These are phyloP conservation scores for Bombyx mandarina DNA, from an alignment of 1,140 invertebrate species.

Conservation along the genomic window DNA sequence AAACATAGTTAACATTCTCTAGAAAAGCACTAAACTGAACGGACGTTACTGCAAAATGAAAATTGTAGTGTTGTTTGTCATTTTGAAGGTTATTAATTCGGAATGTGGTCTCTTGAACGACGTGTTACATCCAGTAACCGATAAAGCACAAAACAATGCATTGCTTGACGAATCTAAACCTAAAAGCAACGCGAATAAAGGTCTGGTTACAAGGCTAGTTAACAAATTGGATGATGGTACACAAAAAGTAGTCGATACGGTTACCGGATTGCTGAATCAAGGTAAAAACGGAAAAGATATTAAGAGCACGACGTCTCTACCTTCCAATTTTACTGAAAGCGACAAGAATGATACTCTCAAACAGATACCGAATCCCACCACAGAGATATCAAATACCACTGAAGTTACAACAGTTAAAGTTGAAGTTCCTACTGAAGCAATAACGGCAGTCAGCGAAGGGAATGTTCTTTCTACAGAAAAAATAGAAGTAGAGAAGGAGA, in stretches of 20 bases:
- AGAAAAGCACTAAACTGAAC: too few relatives aligned
- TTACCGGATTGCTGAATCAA: neutral
- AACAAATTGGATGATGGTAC: neutral
- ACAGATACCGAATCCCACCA: neutral
- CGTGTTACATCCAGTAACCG: neutral
- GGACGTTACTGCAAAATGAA: neutral
- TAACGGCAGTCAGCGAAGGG: too few relatives aligned
- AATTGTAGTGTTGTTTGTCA: neutral
- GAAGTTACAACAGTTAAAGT: neutral
- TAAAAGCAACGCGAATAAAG: conserved; percentile 1
- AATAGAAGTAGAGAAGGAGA: too few relatives aligned
- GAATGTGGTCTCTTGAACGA: conserved; percentile 4
- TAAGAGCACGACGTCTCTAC: too few relatives aligned
- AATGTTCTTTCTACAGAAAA: too few relatives aligned
- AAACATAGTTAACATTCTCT: too few relatives aligned
- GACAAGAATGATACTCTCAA: neutral
- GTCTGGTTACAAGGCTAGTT: conserved; percentile 1
- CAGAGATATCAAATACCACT: neutral
- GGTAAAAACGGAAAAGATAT: conserved; percentile 1
- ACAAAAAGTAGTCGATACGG: neutral
- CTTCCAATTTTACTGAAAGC: neutral
- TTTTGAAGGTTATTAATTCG: neutral
- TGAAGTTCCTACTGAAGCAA: neutral
- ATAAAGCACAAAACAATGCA: conserved; percentile 3
- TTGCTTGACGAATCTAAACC: conserved; percentile 1